Base-by-base conservation (phyloP, 2,797 vertebrate species). In the Micrastur ruficollis region DNA sequence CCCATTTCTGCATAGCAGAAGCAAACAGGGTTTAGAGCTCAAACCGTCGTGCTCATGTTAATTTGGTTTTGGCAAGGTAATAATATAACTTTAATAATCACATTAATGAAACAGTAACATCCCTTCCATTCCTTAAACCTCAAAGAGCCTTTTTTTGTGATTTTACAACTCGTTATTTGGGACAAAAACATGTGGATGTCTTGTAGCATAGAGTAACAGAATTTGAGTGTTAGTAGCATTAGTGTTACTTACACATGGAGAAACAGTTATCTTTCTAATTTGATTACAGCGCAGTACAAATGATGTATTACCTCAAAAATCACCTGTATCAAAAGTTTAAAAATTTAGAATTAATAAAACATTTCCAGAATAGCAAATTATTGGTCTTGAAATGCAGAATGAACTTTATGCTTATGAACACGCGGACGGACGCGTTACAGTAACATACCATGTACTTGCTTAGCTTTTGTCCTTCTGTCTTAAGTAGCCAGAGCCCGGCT, bases 1-100 rank as follows among this genome's bases (percentile, higher is more conserved):
- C 88, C 93, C 68, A 92, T 97, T 98, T 98, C 98, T 98, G 98
- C 98, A 98, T 47, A 98, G 98, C 98, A 98, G 98, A 98, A 98
- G 95, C 96, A 95, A 68, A 92, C 32, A 75, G n/a, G 59, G 76
- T 96, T 96, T 93, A 97, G 95, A 97, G 95, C 92, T 96, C 94
- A 92, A 80, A 91, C 42, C 20, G 89, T 91, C 76, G 17, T 56
- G 92, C 97, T 97, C 95, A 5, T 31, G n/a, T 96, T 96, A 96
- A 90, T 96, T 97, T 82, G 70, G 89, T 98, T 98, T 98, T 96
- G 96, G 93, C 92, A 97, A 95, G 84, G 92, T 47, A 93, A 34
- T 78, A 81, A 80, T 7, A 75, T 8, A 82, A 58, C 73, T 47
- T 86, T 90, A 86, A 72, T 19, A 90, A 92, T 94, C 70, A 92